These are phyloP conservation scores for Carterocephalus palaemon DNA, from an alignment of 2,888 invertebrate genomes.

Conservation along the genomic window DNA sequence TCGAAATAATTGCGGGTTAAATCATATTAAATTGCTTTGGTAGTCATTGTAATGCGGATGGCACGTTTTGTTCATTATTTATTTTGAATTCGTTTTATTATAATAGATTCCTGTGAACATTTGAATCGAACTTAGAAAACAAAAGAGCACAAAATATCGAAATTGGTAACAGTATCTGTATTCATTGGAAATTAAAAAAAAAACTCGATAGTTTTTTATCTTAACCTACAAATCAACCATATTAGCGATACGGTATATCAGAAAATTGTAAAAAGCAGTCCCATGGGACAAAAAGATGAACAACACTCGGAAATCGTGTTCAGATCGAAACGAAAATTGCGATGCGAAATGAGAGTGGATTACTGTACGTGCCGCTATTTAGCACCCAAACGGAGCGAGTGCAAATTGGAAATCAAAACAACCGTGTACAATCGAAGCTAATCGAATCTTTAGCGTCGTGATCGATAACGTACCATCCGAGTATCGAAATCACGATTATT, in stretches of 20 bases:
- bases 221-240: too few species aligned
- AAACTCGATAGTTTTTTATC: too few species aligned
- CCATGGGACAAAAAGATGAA: conserved; percentile 18
- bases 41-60: conserved; percentile 38
- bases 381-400: conserved; percentile 72
- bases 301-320: conserved; percentile 36
- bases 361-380: conserved; percentile 75
- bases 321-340: conserved; percentile 67
- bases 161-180: too few species aligned
- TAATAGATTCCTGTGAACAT: conserved; percentile 1
- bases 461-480: conserved; percentile 73
- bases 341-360: conserved; percentile 50
- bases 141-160: too few species aligned
- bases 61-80: conserved; percentile 19
- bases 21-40: conserved; percentile 41
- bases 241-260: too few species aligned
- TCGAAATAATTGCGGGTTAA: conserved; percentile 34
- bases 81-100: conserved; percentile 16
- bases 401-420: conserved; percentile 79
- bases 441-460: conserved; percentile 72
- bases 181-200: neutral
- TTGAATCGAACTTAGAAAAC: conserved; percentile 1
- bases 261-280: conserved; percentile 16
- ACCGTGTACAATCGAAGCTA: conserved; percentile 73
- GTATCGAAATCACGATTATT: conserved; percentile 75